Evolutionary conservation across 2,797 vertebrate species (phyloP), one percentile per base, ranked within the genome.

Genomic region (Coilia nasus): DNA sequence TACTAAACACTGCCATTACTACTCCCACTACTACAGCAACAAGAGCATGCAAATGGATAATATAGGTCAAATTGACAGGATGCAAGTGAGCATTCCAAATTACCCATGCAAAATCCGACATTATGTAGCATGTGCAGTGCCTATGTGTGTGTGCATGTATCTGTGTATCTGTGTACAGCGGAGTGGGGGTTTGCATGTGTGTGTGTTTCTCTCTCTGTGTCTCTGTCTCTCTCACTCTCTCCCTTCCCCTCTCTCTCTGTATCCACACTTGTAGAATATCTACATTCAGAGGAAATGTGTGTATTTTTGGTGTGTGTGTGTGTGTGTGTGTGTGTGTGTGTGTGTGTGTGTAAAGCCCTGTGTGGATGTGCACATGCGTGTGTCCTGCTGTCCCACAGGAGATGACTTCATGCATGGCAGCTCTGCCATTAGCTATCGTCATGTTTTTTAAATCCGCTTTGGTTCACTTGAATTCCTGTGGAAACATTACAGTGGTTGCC

Each of bases 41-140:
- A 60, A 84, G 80, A 82, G 81, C 46, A 64, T 21, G 15, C 81
- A 83, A 46, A 31, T 80, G 50, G 78, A 81, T 86, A 86, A 84
- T 71, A 57, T 19, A 87, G 31, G 81, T 56, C 84, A 88, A 82
- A 83, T 86, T 44, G 35, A 83, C 57, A 56, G 81, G 80, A 82
- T 83, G 47, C 28, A 47, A 86, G 85, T 84, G 71, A 56, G 75
- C 75, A 60, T 83, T 35, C 54, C 17, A 85, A 87, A 81, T 83
- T 82, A 82, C 57, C 11, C 44, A 47, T 21, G 56, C 64, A 80
- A 85, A 64, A 83, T 75, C 83, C 28, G 25, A 75, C 17, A 75
- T 41, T 35, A 75, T 75, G 67, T 12, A 75, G 28, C 67, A 41
- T 75, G 28, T 64, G 60, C 11, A 2, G 23, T 67, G 62, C 28